A percentile compares a stretch with the other conserved stretches of the same genome.
These are phyloP conservation scores for Gonatopus flavifemur DNA, from an alignment of 1,140 invertebrate species.

Conservation along the genomic window DNA sequence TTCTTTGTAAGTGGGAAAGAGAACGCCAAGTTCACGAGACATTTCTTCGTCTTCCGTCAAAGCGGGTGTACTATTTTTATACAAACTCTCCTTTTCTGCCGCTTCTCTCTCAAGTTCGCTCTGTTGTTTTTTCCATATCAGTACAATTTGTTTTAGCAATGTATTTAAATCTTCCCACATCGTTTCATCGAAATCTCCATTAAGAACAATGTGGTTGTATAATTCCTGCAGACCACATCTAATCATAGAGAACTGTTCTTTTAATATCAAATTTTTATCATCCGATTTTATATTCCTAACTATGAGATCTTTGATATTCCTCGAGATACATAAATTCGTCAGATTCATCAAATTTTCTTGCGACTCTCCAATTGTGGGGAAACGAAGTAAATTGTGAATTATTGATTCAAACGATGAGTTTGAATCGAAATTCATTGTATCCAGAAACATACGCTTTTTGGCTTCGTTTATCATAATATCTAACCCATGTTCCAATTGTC, in stretches of 20 bases:
- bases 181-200: constrained; percentile 52
- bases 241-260: constrained; percentile 59
- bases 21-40: constrained; percentile 67
- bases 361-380: constrained; percentile 51
- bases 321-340: constrained; percentile 49
- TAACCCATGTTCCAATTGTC: constrained; percentile 64
- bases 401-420: constrained; percentile 35
- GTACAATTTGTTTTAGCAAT: constrained; percentile 64
- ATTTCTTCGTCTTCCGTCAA: constrained; percentile 76
- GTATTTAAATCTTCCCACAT: constrained; percentile 59
- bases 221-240: constrained; percentile 70
- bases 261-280: constrained; percentile 20
- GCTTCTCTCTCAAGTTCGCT: constrained; percentile 68
- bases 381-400: constrained; percentile 55
- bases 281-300: constrained; percentile 15
- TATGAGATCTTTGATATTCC: constrained; percentile 30
- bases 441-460: constrained; percentile 38
- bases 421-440: not conserved
- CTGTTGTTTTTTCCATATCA: constrained; percentile 76
- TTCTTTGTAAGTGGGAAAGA: constrained; percentile 78
- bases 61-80: constrained; percentile 67
- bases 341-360: constrained; percentile 50
- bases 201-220: constrained; percentile 60
- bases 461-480: constrained; percentile 54
- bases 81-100: constrained; percentile 78